Evolutionary conservation across 2,113 vertebrate species (phyloP), one percentile per base, ranked within the genome.

Genomic region (Hucho hucho): DNA sequence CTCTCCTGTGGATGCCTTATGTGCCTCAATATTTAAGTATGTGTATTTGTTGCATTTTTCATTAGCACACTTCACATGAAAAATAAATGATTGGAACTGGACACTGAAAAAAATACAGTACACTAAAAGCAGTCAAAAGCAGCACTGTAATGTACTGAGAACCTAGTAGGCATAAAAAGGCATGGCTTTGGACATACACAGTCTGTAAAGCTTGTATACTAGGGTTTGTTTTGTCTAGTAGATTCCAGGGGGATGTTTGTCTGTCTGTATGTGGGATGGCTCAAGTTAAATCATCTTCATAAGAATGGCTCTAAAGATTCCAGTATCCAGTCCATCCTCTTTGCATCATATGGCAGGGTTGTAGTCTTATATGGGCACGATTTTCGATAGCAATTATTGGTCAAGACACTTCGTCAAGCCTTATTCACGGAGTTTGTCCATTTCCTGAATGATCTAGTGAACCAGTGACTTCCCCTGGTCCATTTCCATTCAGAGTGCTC

Each of bases 391-490:
- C 28, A 20, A 11, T 6, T 4, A 47, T 13, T 71, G 69, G 7
- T 43, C 37, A 37, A 43, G 37, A 43, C 37, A 43, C 37, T 43
- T 43, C 9, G 37, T 43, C 37, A 43, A 43, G 37, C 59, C 3
- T 58, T 71, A 49, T 78, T 28, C 67, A 59, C 53, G 28, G 25
- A 46, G 49, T 71, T 76, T 77, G 72, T 85, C 73, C 20, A 0
- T 75, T 78, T 24, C 53, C 79, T 77, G 63, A 79, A 64, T 26
- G 28, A 18, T 80, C 46, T n/a, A 14, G 29, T 67, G 53, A 53
- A 37, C 32, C 12, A 18, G 49, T 29, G 46, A 53, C 18, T 47
- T 46, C 61, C 11, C 69, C 24, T 32, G 26, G n/a, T 22, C 32
- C 43, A 29, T 25, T 70, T 32, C 4, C 70, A 22, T 70, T 43